A percentile compares a stretch with the other conserved stretches of the same genome.
phyloP scores from a whole-genome alignment of 2,113 vertebrate species.

The Rattus norvegicus region GRCr8 NC_086035.1:19984501-19985000 shows the following conservation, averaged over 20 bases:
- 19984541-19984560: conserved; percentile 89
- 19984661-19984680: conserved; percentile 91
- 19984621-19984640: conserved; percentile 86
- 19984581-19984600: conserved; percentile 68
- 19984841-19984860: conserved; percentile 90
- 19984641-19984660: conserved; percentile 87
- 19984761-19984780: conserved; percentile 97
- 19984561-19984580: conserved; percentile 86
- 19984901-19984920: conserved; percentile 95
- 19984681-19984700: conserved; percentile 88
- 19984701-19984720: conserved; percentile 90
- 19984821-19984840: conserved; percentile 94
- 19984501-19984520: conserved; percentile 89
- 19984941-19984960: conserved; percentile 94
- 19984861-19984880: conserved; percentile 86
- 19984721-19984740: conserved; percentile 97
- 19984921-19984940: conserved; percentile 95
- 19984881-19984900: conserved; percentile 93
- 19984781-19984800: conserved; percentile 99
- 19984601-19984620: conserved; percentile 85
- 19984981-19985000: conserved; percentile 93
- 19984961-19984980: conserved; percentile 90
- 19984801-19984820: conserved; percentile 95
- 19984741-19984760: conserved; percentile 93
- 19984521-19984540: conserved; percentile 89